These are phyloP conservation scores for Diplosoma virens DNA, from an alignment of 23 tunicate genomes.

Conservation along the genomic window DNA sequence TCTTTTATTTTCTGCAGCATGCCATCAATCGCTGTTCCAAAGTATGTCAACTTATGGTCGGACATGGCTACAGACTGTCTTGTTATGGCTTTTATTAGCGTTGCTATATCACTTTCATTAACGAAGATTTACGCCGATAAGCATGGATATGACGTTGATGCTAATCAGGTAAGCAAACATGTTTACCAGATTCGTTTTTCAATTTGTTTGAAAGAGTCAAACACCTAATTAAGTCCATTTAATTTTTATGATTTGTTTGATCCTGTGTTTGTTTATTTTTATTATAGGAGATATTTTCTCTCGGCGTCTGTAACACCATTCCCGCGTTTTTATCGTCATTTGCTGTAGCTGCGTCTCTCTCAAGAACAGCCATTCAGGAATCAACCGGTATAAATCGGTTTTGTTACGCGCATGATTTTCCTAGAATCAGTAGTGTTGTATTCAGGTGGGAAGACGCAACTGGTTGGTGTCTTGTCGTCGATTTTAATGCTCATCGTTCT, in stretches of 20 bases:
- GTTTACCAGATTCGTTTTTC: neutral
- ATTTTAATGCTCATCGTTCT: conserved; percentile 78
- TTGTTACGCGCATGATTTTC: no score
- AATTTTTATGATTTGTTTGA: no score
- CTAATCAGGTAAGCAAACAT: conserved; percentile 66
- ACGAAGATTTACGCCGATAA: conserved; percentile 92
- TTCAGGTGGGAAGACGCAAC: conserved; percentile 92
- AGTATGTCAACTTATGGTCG: conserved; percentile 34
- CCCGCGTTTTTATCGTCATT: conserved; percentile 85
- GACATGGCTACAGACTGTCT: conserved; percentile 75
- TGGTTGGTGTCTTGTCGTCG: conserved; percentile 86
- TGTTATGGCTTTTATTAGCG: conserved; percentile 87
- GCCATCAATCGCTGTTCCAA: conserved; percentile 44
- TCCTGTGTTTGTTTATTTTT: no score
- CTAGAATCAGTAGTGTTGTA: no score
- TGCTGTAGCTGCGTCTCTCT: conserved; percentile 90
- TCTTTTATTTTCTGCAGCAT: conserved; percentile 36
- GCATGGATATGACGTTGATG: conserved; percentile 86
- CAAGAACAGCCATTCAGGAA: conserved; percentile 94
- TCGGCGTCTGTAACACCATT: conserved; percentile 77
- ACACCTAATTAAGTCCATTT: no score
- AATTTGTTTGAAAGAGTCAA: neutral
- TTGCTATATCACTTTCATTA: conserved; percentile 80
- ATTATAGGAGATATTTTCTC: conserved; percentile 77
- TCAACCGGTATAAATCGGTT: conserved; percentile 52